Conservation (phyloP, 2,888 invertebrate species). For the Zele albiditarsus region DNA sequence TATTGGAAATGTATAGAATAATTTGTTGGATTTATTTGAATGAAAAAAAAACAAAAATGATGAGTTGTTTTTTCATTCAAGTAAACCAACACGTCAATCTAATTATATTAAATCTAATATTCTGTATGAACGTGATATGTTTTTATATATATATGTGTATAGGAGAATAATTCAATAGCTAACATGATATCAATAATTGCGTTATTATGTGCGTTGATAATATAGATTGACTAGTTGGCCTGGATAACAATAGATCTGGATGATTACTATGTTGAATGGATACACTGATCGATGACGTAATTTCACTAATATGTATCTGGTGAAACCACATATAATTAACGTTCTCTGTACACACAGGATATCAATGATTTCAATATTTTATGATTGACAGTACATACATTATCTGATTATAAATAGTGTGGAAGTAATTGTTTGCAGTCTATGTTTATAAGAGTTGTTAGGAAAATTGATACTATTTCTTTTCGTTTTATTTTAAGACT, state of each 20-base stretch:
- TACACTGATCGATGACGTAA: conserved; percentile 22
- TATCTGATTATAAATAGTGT: no score
- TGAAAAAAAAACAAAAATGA: not conserved
- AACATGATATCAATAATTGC: conserved; percentile 8
- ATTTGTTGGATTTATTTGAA: no score
- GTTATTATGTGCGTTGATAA: conserved; percentile 17
- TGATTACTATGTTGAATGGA: conserved; percentile 11
- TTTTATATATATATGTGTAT: not conserved
- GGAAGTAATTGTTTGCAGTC: no score
- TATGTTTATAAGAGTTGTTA: no score
- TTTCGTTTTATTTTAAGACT: no score
- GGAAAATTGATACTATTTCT: no score
- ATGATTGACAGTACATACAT: not conserved
- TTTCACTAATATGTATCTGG: not conserved
- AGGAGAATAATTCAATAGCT: not conserved
- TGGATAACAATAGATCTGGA: not conserved
- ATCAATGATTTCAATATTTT: not conserved
- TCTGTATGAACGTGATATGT: not conserved
- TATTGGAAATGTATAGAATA: no score
- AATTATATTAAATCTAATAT: not conserved
- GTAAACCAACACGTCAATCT: not conserved
- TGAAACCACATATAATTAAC: not conserved
- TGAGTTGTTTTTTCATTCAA: not conserved
- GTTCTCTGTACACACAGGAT: not conserved
- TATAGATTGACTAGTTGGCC: conserved; percentile 11